Base-by-base conservation (phyloP, 1,140 invertebrate species). In the Hormaphis cornu region DNA sequence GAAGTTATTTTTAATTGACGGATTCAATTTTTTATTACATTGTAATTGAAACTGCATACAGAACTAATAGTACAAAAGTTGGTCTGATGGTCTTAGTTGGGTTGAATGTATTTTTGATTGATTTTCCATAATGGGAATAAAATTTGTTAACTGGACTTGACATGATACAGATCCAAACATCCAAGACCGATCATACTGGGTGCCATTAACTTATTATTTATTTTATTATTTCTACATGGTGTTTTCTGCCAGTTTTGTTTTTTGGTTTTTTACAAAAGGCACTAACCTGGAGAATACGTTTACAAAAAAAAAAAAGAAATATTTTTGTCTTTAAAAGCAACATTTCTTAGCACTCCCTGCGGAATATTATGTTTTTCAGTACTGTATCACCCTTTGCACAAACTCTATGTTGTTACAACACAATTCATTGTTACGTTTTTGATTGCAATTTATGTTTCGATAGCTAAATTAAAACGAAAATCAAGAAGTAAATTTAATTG, bases 131-230 rank as follows among this genome's bases (percentile, higher is more conserved):
- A 84, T 89, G 66, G 83, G 86, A 1, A 85, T 91, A 0, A 89
- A 90, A 76, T 86, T 89, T 74, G 76, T 90, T 1, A 89, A 89
- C 78, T 91, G 89, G 89, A 89, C 86, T 1, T 91, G 89, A 89
- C 89, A 92, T 75, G 89, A 90, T 75, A 90, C 89, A 0, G 89
- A 91, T 77, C 87, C 89, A 3, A 91, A 91, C 76, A 87, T 92
- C 70, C 82, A 74, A 59, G 89, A 91, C 74, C 81, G 88, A 24
- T 85, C 87, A 76, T 91, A 90, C 78, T 88, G 85, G 84, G 88
- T 90, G 0, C 83, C 83, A 2, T 85, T 83, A 83, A 91, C 87
- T 73, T 90, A 87, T 0, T 91, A 89, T 77, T 91, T 89, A 75
- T 46, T 46, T 10, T 48, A 35, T 48, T 58, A 58, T 16, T 91